These are phyloP conservation scores for Drosophila ustulata DNA, from an alignment of 2,888 invertebrate species.

Conservation along the genomic window DNA sequence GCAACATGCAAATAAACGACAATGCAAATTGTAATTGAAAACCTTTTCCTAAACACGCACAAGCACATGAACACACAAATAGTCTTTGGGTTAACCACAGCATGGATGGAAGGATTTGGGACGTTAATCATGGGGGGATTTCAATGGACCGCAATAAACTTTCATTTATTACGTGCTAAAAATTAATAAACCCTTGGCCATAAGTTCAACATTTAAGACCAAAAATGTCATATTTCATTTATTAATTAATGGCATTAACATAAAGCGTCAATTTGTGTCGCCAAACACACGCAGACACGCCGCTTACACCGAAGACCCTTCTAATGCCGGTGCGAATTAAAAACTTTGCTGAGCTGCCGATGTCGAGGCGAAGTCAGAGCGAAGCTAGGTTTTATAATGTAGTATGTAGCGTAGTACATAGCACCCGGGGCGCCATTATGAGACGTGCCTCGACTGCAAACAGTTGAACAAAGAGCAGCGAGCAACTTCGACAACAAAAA, in stretches of 20 bases:
- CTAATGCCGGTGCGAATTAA: slow-evolving; percentile 67
- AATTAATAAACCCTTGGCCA: slow-evolving; percentile 61
- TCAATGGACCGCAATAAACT: slow-evolving; percentile 49
- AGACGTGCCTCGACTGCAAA: slow-evolving; percentile 73
- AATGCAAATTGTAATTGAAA: slow-evolving; percentile 24
- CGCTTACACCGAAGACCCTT: neutral
- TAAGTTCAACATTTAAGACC: slow-evolving; percentile 43
- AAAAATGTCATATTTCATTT: slow-evolving; percentile 71
- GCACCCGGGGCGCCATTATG: slow-evolving; percentile 51
- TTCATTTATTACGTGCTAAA: slow-evolving; percentile 77
- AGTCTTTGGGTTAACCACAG: slow-evolving; percentile 30
- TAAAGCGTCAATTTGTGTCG: slow-evolving; percentile 75
- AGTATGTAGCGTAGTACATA: slow-evolving; percentile 31
- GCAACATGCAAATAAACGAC: slow-evolving; percentile 33
- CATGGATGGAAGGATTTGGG: neutral
- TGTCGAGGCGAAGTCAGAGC: slow-evolving; percentile 16
- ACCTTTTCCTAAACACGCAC: slow-evolving; percentile 20
- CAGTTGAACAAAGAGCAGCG: slow-evolving; percentile 39
- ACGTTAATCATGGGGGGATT: slow-evolving; percentile 2
- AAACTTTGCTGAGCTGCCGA: slow-evolving; percentile 59
- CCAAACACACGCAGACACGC: slow-evolving; percentile 1
- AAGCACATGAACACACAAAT: slow-evolving; percentile 26
- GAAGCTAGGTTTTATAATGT: slow-evolving; percentile 52
- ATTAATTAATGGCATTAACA: slow-evolving; percentile 78
- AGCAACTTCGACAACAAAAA: slow-evolving; percentile 21